Percentiles rank a stretch among this genome's conserved stretches.
Conservation (phyloP, 1,140 invertebrate genomes). For the Heterodera carotae region DNA sequence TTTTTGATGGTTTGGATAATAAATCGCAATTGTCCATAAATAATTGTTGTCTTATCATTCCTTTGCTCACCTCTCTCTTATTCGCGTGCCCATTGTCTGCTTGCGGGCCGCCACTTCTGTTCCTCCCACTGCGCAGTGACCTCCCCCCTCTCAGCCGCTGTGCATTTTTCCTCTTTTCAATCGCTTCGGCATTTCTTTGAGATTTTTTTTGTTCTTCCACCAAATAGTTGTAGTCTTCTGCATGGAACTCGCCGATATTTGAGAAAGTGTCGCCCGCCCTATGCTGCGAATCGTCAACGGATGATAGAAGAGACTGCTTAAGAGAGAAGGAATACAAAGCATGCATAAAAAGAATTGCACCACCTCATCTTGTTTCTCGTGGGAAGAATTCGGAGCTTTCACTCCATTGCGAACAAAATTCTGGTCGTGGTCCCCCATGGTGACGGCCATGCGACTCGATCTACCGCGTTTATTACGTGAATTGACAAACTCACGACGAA, state of each 20-base stretch:
- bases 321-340: neutral
- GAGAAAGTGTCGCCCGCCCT: constrained; percentile 49
- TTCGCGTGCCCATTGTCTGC: neutral
- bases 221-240: constrained; percentile 47
- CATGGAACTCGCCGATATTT: constrained; percentile 60
- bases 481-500: constrained; percentile 41
- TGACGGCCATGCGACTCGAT: neutral
- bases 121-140: neutral
- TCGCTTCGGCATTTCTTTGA: neutral
- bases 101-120: neutral
- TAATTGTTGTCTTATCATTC: constrained; percentile 13
- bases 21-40: too few species aligned
- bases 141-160: constrained; percentile 12
- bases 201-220: constrained; percentile 26
- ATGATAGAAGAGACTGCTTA: neutral
- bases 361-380: neutral
- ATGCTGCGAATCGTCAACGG: neutral
- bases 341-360: neutral
- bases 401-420: neutral
- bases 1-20: too few species aligned
- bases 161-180: constrained; percentile 11
- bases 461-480: constrained; percentile 13
- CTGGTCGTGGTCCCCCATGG: neutral
- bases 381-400: neutral
- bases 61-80: constrained; percentile 6